Percentiles rank a stretch among this genome's conserved stretches.
phyloP scores from a whole-genome alignment of 2,888 invertebrate genomes.

The Athetis lepigone region DNA sequence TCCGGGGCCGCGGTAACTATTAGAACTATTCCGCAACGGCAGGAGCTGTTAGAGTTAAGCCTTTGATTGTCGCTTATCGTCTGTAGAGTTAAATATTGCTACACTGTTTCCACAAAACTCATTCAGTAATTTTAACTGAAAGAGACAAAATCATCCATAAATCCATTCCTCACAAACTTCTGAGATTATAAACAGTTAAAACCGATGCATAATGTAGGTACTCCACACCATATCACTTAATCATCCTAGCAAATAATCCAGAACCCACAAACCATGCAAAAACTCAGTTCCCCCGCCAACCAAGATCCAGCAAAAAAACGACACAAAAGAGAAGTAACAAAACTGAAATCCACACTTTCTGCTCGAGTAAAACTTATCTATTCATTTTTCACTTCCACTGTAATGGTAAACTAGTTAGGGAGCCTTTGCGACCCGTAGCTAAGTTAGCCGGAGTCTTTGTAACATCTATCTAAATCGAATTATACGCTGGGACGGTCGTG shows the following conservation, averaged over 20 bases:
- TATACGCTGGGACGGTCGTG: slow-evolving; percentile 66
- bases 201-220: neutral
- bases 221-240: slow-evolving; percentile 2
- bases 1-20: no score
- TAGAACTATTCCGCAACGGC: no score
- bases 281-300: slow-evolving; percentile 2
- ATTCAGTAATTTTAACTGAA: no score
- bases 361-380: slow-evolving; percentile 52
- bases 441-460: slow-evolving; percentile 75
- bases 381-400: slow-evolving; percentile 63
- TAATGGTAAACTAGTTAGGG: slow-evolving; percentile 75
- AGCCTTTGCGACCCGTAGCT: slow-evolving; percentile 60
- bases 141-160: no score
- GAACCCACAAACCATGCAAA: slow-evolving; percentile 32
- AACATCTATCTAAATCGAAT: slow-evolving; percentile 82
- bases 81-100: no score
- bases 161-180: no score
- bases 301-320: slow-evolving; percentile 28
- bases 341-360: slow-evolving; percentile 49
- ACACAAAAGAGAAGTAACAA: slow-evolving; percentile 31
- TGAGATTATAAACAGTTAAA: neutral
- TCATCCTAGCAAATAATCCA: slow-evolving; percentile 16
- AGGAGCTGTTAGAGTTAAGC: no score
- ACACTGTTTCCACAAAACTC: no score
- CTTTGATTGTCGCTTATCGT: no score